Evolutionary conservation across 2,113 vertebrate genomes (phyloP).

Genomic region (Catharus fuscescens): DNA sequence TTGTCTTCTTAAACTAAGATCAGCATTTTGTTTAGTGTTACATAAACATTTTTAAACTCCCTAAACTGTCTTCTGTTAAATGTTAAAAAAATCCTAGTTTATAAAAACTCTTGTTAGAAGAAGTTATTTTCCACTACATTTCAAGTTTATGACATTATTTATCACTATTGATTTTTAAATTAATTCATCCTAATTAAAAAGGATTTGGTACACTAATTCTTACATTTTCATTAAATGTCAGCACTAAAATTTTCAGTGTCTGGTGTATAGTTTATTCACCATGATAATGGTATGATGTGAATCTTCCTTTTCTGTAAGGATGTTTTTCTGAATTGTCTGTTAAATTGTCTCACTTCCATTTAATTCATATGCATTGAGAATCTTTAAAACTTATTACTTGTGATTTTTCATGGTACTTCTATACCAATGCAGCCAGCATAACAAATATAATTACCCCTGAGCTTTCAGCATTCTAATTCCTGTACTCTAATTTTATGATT

Average conservation of each 20-base stretch:
- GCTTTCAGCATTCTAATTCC: background rate
- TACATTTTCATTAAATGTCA: background rate
- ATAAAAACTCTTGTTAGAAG: background rate
- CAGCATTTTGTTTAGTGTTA: background rate
- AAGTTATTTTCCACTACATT: background rate
- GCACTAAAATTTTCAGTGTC: background rate
- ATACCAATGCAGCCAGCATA: background rate
- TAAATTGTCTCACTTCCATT: background rate
- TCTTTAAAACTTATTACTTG: background rate
- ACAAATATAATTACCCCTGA: background rate
- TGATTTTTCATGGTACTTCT: background rate
- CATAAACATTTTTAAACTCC: background rate
- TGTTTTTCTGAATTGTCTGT: background rate
- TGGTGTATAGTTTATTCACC: background rate
- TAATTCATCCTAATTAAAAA: constrained; percentile 30
- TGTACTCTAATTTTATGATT: background rate
- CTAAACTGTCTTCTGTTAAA: background rate
- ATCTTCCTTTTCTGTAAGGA: background rate
- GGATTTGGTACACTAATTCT: constrained; percentile 27
- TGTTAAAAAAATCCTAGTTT: background rate
- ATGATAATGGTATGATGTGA: background rate
- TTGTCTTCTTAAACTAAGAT: background rate
- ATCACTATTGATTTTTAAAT: constrained; percentile 2
- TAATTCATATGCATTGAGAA: background rate
- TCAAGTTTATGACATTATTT: background rate